Conservation (phyloP, 2,888 invertebrate genomes). For the Chydorus sphaericus region DNA sequence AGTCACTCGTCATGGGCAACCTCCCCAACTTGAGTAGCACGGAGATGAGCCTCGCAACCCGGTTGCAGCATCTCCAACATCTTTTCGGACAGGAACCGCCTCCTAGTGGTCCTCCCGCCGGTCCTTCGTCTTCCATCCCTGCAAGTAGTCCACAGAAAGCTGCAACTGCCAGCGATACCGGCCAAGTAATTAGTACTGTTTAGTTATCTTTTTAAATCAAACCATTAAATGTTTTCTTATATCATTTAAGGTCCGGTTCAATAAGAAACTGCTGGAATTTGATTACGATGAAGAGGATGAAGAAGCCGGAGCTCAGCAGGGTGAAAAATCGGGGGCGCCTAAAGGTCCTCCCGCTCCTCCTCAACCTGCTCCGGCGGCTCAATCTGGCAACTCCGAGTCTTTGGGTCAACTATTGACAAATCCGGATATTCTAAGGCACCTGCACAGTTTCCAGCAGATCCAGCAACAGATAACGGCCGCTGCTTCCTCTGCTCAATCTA, state of each 20-base stretch:
- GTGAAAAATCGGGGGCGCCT: conserved; percentile 13
- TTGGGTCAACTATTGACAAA: conserved; percentile 53
- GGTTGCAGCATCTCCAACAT: conserved; percentile 15
- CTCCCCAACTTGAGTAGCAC: conserved; percentile 9
- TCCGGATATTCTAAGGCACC: conserved; percentile 74
- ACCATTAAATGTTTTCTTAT: neutral
- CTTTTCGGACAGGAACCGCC: conserved; percentile 11
- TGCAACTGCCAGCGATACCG: conserved; percentile 3
- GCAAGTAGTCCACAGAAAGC: no score
- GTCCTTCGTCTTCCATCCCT: no score
- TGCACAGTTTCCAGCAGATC: conserved; percentile 61
- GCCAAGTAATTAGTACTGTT: conserved; percentile 1
- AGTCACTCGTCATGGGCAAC: conserved; percentile 9
- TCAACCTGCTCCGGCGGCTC: conserved; percentile 5
- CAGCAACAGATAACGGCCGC: conserved; percentile 43
- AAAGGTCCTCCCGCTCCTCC: conserved; percentile 12
- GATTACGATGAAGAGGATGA: conserved; percentile 87
- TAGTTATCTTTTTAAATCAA: neutral
- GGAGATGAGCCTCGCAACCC: conserved; percentile 12
- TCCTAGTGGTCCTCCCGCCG: neutral
- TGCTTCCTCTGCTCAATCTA: neutral
- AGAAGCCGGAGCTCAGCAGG: conserved; percentile 15
- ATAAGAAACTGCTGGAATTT: conserved; percentile 71
- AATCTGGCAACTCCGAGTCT: conserved; percentile 2
- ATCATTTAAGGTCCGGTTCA: conserved; percentile 45